Conservation (phyloP, 2,113 vertebrate genomes). For the Callopanchax toddi region DNA sequence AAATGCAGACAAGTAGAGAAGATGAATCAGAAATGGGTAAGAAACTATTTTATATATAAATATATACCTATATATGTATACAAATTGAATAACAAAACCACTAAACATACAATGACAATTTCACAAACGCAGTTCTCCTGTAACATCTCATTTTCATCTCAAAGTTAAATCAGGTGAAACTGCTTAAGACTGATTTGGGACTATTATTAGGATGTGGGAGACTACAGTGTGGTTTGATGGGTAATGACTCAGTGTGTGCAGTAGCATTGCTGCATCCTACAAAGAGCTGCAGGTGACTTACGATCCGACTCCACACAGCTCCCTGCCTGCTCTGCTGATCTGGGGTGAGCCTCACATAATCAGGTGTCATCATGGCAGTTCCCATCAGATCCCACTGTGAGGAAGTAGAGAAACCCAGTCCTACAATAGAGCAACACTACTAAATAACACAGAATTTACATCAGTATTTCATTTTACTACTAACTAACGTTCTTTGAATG, state of each 20-base stretch:
- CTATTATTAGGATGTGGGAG: constrained; percentile 4
- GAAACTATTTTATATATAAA: no score
- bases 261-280: constrained; percentile 2
- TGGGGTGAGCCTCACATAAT: constrained; percentile 90
- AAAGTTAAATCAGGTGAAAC: not conserved
- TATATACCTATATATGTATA: no score
- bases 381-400: constrained; percentile 93
- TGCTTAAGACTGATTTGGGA: not conserved
- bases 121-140: not conserved
- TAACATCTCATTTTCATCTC: not conserved
- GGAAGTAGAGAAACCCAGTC: constrained; percentile 87
- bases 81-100: no score
- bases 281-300: constrained; percentile 79
- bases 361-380: constrained; percentile 89
- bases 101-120: no score
- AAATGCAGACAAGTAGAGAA: constrained; percentile 6
- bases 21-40: not conserved
- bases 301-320: constrained; percentile 92
- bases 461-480: not conserved
- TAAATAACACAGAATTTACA: not conserved
- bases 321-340: constrained; percentile 94
- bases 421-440: constrained; percentile 63
- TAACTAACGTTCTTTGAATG: no score
- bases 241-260: not conserved
- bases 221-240: constrained; percentile 2